Evolutionary conservation across 2,797 vertebrate genomes (phyloP).

Genomic region (Characodon lateralis): DNA sequence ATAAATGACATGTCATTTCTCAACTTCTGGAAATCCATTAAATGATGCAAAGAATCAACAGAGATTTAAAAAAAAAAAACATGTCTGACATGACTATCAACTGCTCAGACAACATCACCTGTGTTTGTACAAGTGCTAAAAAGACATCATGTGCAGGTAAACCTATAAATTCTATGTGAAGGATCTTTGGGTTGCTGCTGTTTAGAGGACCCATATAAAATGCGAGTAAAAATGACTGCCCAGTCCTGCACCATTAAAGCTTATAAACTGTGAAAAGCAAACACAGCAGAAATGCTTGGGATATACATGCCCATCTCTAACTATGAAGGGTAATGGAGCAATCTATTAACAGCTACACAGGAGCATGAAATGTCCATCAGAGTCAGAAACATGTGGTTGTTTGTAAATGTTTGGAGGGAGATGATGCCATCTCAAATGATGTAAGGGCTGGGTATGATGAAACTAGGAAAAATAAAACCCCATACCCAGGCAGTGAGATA

Average conservation of each 20-base stretch:
- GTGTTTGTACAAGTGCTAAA: neutral
- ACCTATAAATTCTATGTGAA: neutral
- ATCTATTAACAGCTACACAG: slow-evolving; percentile 34
- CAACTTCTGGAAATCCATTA: neutral
- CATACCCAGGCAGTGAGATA: neutral
- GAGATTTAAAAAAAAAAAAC: neutral
- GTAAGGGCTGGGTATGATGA: slow-evolving; percentile 1
- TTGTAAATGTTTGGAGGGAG: slow-evolving; percentile 25
- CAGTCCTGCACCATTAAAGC: slow-evolving; percentile 39
- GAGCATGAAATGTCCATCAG: slow-evolving; percentile 52
- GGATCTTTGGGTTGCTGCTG: neutral
- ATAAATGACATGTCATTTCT: slow-evolving; percentile 11
- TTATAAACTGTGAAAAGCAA: slow-evolving; percentile 51
- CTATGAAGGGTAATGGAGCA: slow-evolving; percentile 61
- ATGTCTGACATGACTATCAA: neutral
- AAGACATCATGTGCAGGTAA: neutral
- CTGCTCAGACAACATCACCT: neutral
- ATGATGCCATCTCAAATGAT: slow-evolving; percentile 5
- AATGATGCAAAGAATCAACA: neutral
- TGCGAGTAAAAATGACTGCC: slow-evolving; percentile 16
- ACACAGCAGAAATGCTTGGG: slow-evolving; percentile 26
- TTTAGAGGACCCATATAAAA: neutral
- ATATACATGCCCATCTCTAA: slow-evolving; percentile 17
- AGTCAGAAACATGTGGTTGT: slow-evolving; percentile 30
- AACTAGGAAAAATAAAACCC: neutral